Conservation (phyloP, 2,888 invertebrate genomes). For the Neoaliturus tenellus region DNA sequence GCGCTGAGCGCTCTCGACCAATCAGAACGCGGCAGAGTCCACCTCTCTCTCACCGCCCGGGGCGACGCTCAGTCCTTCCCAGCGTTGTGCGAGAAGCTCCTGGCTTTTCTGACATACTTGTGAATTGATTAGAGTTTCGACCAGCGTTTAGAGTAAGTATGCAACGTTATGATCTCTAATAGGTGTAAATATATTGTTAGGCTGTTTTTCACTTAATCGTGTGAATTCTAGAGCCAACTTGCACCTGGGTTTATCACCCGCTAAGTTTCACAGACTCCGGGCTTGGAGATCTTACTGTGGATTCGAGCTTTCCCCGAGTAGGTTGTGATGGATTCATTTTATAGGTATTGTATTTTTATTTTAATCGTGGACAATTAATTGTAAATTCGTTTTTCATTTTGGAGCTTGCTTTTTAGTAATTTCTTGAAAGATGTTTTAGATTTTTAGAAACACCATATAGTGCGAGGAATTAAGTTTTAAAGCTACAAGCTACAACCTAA, state of each 20-base stretch:
- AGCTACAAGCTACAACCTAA: too few species aligned
- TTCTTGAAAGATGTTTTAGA: too few species aligned
- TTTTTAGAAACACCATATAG: too few species aligned
- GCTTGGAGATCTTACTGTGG: background rate
- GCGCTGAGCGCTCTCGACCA: slow-evolving; percentile 6
- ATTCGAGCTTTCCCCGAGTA: background rate
- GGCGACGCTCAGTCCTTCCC: background rate
- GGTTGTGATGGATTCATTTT: too few species aligned
- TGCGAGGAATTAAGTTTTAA: too few species aligned
- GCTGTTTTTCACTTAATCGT: slow-evolving; percentile 37
- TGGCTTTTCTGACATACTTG: slow-evolving; percentile 56
- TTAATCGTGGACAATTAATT: too few species aligned
- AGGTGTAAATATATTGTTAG: slow-evolving; percentile 49
- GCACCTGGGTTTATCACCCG: background rate
- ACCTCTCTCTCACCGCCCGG: background rate
- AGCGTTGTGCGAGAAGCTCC: background rate
- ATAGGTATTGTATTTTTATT: too few species aligned
- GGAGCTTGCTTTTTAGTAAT: too few species aligned
- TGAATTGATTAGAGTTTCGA: slow-evolving; percentile 54
- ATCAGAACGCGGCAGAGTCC: background rate
- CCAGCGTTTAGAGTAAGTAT: slow-evolving; percentile 44
- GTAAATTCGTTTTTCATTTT: too few species aligned
- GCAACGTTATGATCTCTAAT: slow-evolving; percentile 31
- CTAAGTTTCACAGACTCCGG: background rate
- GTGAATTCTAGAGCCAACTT: slow-evolving; percentile 35